Evolutionary conservation across 2,797 vertebrate genomes (phyloP).

Genomic region (Furcifer pardalis): DNA sequence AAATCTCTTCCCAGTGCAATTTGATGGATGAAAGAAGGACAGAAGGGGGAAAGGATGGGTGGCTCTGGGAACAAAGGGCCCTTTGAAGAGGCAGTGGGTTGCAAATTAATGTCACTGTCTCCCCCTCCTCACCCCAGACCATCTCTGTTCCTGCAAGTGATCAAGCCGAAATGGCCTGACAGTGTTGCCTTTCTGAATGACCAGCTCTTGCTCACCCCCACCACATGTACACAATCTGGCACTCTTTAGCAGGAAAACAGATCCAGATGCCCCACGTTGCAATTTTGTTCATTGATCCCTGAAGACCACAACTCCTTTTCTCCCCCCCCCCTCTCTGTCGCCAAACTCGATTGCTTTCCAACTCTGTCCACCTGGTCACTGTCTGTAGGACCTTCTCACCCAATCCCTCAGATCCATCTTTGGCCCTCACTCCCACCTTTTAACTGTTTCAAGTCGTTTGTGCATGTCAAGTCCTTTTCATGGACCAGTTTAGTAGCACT

Average conservation of each 20-base stretch:
- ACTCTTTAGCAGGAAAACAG: not conserved
- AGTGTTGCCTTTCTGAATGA: constrained; percentile 26
- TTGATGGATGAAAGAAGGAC: constrained; percentile 28
- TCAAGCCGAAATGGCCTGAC: not conserved
- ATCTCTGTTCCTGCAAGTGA: constrained; percentile 15
- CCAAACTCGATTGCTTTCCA: constrained; percentile 19
- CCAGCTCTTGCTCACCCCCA: constrained; percentile 2
- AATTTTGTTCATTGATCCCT: constrained; percentile 21
- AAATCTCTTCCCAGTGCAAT: constrained; percentile 7
- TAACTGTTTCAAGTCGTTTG: not conserved
- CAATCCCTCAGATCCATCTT: not conserved
- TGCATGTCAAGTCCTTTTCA: not conserved
- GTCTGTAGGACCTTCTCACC: not conserved
- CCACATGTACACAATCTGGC: not conserved
- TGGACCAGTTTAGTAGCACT: not conserved
- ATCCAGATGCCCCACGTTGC: not conserved
- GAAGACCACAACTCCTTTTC: constrained; percentile 15
- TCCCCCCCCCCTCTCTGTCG: constrained; percentile 9
- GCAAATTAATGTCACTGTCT: constrained; percentile 33
- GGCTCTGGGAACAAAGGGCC: constrained; percentile 47
- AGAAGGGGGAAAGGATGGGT: not conserved
- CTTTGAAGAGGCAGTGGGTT: constrained; percentile 45
- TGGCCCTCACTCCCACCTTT: too few relatives aligned
- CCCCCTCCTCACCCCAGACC: not conserved
- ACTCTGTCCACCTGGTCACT: not conserved